These are phyloP conservation scores for Pseudochaenichthys georgianus DNA, from an alignment of 2,797 vertebrate genomes.

Conservation along the genomic window DNA sequence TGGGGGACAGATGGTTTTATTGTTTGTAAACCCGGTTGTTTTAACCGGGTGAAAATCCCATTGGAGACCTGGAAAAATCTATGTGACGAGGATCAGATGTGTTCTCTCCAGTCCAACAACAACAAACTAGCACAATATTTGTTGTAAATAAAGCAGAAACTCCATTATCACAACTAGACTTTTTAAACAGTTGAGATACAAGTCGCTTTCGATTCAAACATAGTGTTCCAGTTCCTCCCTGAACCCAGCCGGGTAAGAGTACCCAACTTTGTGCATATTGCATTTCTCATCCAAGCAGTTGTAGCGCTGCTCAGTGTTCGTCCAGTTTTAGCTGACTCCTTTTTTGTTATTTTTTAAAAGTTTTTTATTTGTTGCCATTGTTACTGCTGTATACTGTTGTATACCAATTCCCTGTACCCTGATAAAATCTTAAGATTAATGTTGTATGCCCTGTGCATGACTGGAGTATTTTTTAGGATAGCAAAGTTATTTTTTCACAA, in stretches of 20 bases:
- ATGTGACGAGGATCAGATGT: neutral
- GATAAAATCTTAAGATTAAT: conserved; percentile 9
- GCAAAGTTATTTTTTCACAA: neutral
- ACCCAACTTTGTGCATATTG: conserved; percentile 84
- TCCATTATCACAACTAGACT: neutral
- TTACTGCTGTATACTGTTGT: conserved; percentile 88
- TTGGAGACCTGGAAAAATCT: neutral
- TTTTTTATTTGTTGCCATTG: conserved; percentile 39
- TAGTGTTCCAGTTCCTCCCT: conserved; percentile 11
- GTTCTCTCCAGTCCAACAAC: conserved; percentile 1
- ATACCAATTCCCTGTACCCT: conserved; percentile 75
- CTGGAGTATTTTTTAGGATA: conserved; percentile 12
- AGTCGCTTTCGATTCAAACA: conserved; percentile 23
- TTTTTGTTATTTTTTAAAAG: conserved; percentile 2
- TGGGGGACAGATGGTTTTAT: conserved; percentile 6
- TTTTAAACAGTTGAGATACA: neutral
- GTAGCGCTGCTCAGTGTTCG: conserved; percentile 78
- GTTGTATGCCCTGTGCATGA: conserved; percentile 17
- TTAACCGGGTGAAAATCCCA: too few species aligned
- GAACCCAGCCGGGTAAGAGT: conserved; percentile 47
- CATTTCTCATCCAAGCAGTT: conserved; percentile 79
- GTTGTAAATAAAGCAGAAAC: conserved; percentile 9
- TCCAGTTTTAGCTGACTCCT: conserved; percentile 75
- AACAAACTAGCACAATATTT: neutral
- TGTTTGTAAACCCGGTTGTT: conserved; percentile 13